Evolutionary conservation across 2,888 invertebrate species (phyloP), one percentile per base, ranked within the genome.

Genomic region (Phortica magna): DNA sequence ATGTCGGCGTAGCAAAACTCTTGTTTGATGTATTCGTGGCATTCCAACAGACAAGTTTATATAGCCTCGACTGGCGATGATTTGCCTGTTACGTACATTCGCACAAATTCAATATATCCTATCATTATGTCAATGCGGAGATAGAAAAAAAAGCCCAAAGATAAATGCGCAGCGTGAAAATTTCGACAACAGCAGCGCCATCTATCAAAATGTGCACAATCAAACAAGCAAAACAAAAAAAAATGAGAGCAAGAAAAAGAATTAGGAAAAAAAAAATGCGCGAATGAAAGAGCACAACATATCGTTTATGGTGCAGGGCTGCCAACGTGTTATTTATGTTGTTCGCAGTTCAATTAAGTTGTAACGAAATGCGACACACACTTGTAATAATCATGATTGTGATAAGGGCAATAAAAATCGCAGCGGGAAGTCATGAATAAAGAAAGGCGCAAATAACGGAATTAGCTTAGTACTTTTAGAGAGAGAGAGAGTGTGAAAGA

Each of bases 111-210:
- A 31, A 31, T 31, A 31, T 31, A 31, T 31, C 31, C 31, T 31
- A 4, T 31, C 31, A 1, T 4, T 31, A 31, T 31, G 31, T 31
- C 31, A n/a, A n/a, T n/a, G n/a, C n/a, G 22, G 22, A 22, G 22
- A 14, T 9, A 22, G 7, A 61, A 61, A 59, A 59, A 12, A 39
- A 67, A 74, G 43, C 22, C 68, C 74, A 74, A 80, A 85, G 87
- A 88, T 81, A 86, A 86, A 86, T 86, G 85, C 81, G 80, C 81
- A 84, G 82, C 85, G 84, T 84, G 85, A 85, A 86, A 79, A 82
- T 80, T 87, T 88, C 87, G 87, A 87, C 87, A 88, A 87, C 77
- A 80, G 73, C 77, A 79, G 77, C 57, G 61, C 77, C 87, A 89
- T 89, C 89, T 84, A 89, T 90, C 86, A 85, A 79, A 79, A 19